Evolutionary conservation across 2,113 vertebrate species (phyloP).

Genomic region (Fregetta grallaria): DNA sequence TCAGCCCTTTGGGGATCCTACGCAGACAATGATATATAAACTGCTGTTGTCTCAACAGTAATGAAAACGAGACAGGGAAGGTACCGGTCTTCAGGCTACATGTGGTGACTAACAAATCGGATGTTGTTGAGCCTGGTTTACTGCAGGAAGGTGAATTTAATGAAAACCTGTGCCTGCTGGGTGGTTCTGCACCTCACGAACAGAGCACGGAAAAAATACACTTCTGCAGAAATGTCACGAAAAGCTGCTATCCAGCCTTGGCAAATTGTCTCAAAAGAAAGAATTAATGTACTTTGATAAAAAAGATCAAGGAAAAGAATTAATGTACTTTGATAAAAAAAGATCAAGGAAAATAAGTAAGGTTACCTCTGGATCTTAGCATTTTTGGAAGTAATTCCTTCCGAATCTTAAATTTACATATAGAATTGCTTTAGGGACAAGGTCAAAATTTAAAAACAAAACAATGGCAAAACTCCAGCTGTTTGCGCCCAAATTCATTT

Average conservation of each 20-base stretch:
- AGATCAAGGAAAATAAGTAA: neutral
- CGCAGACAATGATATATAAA: neutral
- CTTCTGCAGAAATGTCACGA: neutral
- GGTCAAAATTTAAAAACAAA: neutral
- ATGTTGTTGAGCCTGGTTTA: neutral
- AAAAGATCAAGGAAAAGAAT: neutral
- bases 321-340: neutral
- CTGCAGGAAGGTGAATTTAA: neutral
- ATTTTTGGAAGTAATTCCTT: neutral
- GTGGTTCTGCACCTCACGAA: neutral
- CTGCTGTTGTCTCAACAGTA: neutral
- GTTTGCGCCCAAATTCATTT: neutral
- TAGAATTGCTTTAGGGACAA: neutral
- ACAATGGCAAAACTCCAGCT: neutral
- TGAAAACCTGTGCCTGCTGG: neutral
- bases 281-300: neutral
- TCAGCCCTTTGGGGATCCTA: neutral
- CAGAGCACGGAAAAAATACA: rapidly evolving
- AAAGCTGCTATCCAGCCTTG: neutral
- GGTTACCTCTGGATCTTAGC: neutral
- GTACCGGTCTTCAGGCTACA: neutral
- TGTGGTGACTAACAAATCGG: neutral
- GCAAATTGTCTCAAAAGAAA: neutral
- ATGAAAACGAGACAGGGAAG: neutral
- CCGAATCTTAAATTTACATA: neutral